Evolutionary conservation across 2,113 vertebrate genomes (phyloP), one percentile per base, ranked within the genome.

Genomic region (Sterrhoptilus dennistouni): DNA sequence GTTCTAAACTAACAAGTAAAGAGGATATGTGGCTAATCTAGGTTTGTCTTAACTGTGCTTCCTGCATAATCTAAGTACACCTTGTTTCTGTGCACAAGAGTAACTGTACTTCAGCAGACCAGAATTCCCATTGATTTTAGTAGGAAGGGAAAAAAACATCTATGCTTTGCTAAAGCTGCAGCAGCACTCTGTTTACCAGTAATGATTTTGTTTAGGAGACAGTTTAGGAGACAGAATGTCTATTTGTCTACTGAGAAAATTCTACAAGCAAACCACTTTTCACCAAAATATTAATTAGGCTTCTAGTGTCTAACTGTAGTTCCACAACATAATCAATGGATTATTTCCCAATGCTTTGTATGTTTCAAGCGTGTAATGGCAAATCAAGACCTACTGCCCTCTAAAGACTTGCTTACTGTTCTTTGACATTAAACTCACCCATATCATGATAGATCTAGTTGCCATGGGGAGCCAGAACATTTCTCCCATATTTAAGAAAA

Each of bases 111-210:
- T 83, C 36, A 85, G 63, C 20, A 80, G 53, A 76, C 79, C 50
- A 89, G 57, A 89, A 93, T 71, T 84, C 81, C 28, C 18, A 88
- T 31, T 42, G 81, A 96, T 93, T 85, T 80, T 72, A 80, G 63
- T 38, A 7, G 24, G 33, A 93, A 80, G 50, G 20, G 31, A 70
- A 63, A 75, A 92, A 92, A 80, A 40, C 4, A 57, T 52, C 83
- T 49, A 11, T 83, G 82, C 29, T 76, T 84, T 63, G 38, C 35
- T 83, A 14, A 87, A 85, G 60, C 64, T 85, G 59, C 21, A 91
- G 66, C 45, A 60, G 63, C 45, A 60, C 22, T 91, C 54, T 54
- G 21, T 33, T 88, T 78, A 77, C 27, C n/a, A 31, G 13, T 52
- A 90, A 75, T 13, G 6, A 86, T 93, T 91, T 77, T 85, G 27